A percentile compares a stretch with the other conserved stretches of the same genome.
phyloP scores from a whole-genome alignment of 2,888 invertebrate species.

The Muschampia plurimacula region DNA sequence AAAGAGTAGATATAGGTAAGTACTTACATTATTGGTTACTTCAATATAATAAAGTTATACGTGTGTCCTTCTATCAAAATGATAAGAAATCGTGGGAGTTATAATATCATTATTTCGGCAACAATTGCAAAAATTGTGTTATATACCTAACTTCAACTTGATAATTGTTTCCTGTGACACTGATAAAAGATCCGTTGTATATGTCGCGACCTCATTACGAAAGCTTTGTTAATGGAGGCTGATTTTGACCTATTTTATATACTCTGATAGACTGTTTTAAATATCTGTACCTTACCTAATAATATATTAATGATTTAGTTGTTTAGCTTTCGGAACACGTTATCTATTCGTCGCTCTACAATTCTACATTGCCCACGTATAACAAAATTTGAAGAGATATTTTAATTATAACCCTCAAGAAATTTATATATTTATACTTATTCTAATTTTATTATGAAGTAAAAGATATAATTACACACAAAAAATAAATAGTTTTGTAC shows the following conservation, averaged over 20 bases:
- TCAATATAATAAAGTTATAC: not conserved
- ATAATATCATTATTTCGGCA: slow-evolving; percentile 78
- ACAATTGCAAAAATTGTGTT: slow-evolving; percentile 84
- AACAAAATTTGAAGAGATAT: too few relatives aligned
- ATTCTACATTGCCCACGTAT: too few relatives aligned
- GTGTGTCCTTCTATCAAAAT: slow-evolving; percentile 16
- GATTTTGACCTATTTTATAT: slow-evolving; percentile 81
- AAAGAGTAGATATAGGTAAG: too few relatives aligned
- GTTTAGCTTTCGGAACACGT: too few relatives aligned
- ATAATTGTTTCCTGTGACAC: slow-evolving; percentile 77
- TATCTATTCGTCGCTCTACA: too few relatives aligned
- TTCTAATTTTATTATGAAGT: too few relatives aligned
- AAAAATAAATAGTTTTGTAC: too few relatives aligned
- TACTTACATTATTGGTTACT: too few relatives aligned
- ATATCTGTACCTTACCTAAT: slow-evolving; percentile 43
- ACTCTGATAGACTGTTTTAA: slow-evolving; percentile 53
- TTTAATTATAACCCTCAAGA: too few relatives aligned
- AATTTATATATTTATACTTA: too few relatives aligned
- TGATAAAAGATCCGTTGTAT: slow-evolving; percentile 74
- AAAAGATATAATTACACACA: too few relatives aligned
- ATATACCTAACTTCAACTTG: slow-evolving; percentile 80
- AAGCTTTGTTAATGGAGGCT: slow-evolving; percentile 79
- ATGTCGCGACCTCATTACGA: slow-evolving; percentile 76
- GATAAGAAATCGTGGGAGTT: slow-evolving; percentile 65
- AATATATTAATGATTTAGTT: too few relatives aligned